Evolutionary conservation across 30 jellyfish, hydroid and myxozoan species (phyloP).

Genomic region (Aurelia coerulea): DNA sequence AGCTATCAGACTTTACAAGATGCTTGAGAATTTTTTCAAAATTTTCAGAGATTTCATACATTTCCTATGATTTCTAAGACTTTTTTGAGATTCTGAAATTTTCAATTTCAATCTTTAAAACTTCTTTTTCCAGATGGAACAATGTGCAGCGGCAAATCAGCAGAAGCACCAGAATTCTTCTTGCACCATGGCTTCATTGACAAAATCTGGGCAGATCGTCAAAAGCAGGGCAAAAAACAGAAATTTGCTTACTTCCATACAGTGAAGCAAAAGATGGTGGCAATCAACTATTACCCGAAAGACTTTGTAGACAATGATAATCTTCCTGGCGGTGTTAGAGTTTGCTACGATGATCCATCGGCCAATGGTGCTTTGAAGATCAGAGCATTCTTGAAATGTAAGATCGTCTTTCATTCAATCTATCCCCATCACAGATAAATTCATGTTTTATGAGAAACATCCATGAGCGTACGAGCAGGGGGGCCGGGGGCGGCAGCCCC

Average conservation of each 20-base stretch:
- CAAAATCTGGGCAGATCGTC: conserved; percentile 79
- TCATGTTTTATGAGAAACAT: no score
- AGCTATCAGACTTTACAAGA: no score
- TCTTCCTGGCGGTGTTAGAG: conserved; percentile 70
- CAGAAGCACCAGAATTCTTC: conserved; percentile 72
- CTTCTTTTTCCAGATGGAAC: conserved; percentile 34
- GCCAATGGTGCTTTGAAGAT: conserved; percentile 19
- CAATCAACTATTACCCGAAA: conserved; percentile 15
- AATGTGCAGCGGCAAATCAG: conserved; percentile 52
- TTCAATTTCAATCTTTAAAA: no score
- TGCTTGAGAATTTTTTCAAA: no score
- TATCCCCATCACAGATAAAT: no score
- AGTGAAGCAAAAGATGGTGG: conserved; percentile 34
- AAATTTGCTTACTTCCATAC: conserved; percentile 34
- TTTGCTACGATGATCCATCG: conserved; percentile 41
- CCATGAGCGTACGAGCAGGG: no score
- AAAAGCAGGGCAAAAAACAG: conserved; percentile 19
- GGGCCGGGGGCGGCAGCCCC: no score
- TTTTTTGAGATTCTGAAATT: no score
- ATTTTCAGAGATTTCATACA: no score
- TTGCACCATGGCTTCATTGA: conserved; percentile 73
- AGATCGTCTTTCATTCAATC: background rate
- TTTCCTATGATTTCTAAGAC: no score
- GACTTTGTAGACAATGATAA: conserved; percentile 23
- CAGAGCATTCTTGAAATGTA: conserved; percentile 24